Percentiles rank a stretch among this genome's conserved stretches.
These are phyloP conservation scores for Cotesia typhae DNA, from an alignment of 1,140 invertebrate genomes.

Conservation along the genomic window DNA sequence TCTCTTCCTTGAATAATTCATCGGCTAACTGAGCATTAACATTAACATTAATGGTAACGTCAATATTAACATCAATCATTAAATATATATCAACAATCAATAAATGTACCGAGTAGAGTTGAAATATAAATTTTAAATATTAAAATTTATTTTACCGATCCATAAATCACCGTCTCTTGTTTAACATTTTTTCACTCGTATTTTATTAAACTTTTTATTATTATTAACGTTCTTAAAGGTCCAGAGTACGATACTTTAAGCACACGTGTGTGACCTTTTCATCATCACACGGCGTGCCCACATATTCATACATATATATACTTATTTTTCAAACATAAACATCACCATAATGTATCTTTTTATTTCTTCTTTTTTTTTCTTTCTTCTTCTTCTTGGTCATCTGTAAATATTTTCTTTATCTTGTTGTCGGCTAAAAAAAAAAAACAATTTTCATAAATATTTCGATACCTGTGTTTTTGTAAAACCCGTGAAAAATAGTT, in stretches of 20 bases:
- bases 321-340: not conserved
- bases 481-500: constrained; percentile 24
- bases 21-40: no score
- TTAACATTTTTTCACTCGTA: no score
- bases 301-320: not conserved
- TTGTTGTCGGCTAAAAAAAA: constrained; percentile 9
- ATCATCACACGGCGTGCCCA: not conserved
- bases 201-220: no score
- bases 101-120: no score
- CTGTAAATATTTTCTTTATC: not conserved
- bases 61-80: not conserved
- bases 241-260: not conserved
- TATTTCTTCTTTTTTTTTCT: not conserved
- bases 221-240: not conserved
- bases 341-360: not conserved
- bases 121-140: no score
- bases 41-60: not conserved
- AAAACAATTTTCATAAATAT: constrained; percentile 12
- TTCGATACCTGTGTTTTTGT: not conserved
- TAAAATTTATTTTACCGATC: no score
- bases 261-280: constrained; percentile 16
- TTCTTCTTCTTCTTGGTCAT: not conserved
- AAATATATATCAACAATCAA: constrained; percentile 7
- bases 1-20: not conserved
- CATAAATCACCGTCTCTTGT: no score